Evolutionary conservation across 2,888 invertebrate genomes (phyloP).

Genomic region (Leptinotarsa haldemani): DNA sequence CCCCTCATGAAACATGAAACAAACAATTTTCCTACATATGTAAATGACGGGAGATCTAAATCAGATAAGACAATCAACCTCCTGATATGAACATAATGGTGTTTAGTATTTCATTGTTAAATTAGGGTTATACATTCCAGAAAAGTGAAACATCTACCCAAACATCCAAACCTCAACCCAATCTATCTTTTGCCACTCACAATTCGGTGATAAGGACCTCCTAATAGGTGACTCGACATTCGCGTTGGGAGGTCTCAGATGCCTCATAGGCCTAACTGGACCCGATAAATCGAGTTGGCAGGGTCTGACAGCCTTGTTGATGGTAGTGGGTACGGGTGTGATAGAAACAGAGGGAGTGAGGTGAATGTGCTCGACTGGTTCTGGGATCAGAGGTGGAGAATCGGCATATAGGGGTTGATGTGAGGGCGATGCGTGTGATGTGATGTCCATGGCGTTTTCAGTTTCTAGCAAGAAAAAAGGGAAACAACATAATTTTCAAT

Average conservation of each 20-base stretch:
- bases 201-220: constrained; percentile 53
- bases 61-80: too few species aligned
- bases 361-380: constrained; percentile 67
- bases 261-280: constrained; percentile 61
- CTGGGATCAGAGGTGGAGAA: constrained; percentile 67
- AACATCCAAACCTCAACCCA: constrained; percentile 20
- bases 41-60: too few species aligned
- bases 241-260: constrained; percentile 55
- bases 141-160: constrained; percentile 24
- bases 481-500: not conserved
- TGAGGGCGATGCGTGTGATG: constrained; percentile 22
- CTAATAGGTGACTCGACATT: constrained; percentile 22
- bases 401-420: constrained; percentile 60
- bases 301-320: constrained; percentile 57
- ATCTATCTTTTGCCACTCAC: constrained; percentile 34
- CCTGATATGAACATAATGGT: too few species aligned
- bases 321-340: constrained; percentile 58
- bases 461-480: constrained; percentile 18
- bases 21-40: too few species aligned
- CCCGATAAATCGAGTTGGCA: constrained; percentile 62
- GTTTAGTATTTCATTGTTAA: not conserved
- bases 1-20: too few species aligned
- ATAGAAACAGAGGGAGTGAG: constrained; percentile 67
- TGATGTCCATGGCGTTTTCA: constrained; percentile 19
- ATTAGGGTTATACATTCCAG: not conserved